Conservation (phyloP, 2,888 invertebrate genomes). For the Latrodectus elegans region DNA sequence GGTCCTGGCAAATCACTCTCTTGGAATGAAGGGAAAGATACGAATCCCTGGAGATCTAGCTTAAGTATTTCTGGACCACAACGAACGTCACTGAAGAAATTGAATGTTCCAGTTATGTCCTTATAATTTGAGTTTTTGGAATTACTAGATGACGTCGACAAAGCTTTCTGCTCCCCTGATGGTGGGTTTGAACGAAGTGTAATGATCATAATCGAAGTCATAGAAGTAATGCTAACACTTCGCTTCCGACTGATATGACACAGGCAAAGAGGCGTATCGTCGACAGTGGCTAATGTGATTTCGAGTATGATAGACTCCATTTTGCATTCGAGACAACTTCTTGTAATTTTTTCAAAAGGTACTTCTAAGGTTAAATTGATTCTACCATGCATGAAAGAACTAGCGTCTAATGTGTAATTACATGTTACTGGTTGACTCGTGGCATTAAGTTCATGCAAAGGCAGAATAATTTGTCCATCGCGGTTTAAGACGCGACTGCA, state of each 20-base stretch:
- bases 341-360: constrained; percentile 66
- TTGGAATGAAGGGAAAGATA: constrained; percentile 65
- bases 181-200: constrained; percentile 62
- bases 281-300: constrained; percentile 56
- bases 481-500: constrained; percentile 65
- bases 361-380: constrained; percentile 72
- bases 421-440: constrained; percentile 68
- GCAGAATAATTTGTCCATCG: constrained; percentile 62
- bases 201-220: constrained; percentile 52
- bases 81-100: constrained; percentile 85
- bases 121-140: constrained; percentile 32
- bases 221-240: constrained; percentile 52
- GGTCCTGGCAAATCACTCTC: constrained; percentile 52
- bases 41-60: constrained; percentile 68
- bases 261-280: constrained; percentile 60
- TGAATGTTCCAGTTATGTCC: constrained; percentile 85
- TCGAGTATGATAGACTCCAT: constrained; percentile 60
- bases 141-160: constrained; percentile 14
- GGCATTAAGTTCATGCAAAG: constrained; percentile 56
- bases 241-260: constrained; percentile 53
- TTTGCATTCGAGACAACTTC: constrained; percentile 66
- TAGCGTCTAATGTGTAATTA: constrained; percentile 72
- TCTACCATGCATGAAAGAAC: constrained; percentile 71
- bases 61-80: constrained; percentile 72
- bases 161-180: constrained; percentile 24